Evolutionary conservation across 1,140 invertebrate species (phyloP).

Genomic region (Scaptomyza graminum): DNA sequence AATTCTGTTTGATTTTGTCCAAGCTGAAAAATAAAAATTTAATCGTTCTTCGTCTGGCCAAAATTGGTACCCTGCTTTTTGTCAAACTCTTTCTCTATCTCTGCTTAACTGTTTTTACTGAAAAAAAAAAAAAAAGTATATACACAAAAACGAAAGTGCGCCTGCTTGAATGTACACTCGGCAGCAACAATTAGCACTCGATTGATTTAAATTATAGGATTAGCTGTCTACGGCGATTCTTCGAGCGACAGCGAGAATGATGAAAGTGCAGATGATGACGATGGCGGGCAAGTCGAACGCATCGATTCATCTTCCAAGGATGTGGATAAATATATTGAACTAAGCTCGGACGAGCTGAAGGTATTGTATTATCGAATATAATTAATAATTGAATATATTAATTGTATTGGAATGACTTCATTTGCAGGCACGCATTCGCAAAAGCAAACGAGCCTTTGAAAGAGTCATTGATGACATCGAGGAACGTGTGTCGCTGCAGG

Average conservation of each 20-base stretch:
- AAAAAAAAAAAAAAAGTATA: conserved; percentile 12
- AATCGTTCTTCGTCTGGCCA: neutral
- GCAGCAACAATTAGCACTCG: conserved; percentile 77
- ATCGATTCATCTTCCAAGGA: conserved; percentile 42
- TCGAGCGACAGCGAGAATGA: conserved; percentile 74
- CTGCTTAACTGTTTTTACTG: conserved; percentile 8
- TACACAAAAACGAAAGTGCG: conserved; percentile 18
- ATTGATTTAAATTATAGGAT: conserved; percentile 82
- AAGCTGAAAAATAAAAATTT: neutral
- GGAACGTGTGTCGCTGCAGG: conserved; percentile 66
- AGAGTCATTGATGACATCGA: conserved; percentile 76
- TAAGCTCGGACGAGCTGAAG: conserved; percentile 76
- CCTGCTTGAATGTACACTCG: conserved; percentile 37
- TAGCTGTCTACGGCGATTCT: conserved; percentile 82
- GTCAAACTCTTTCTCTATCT: conserved; percentile 2
- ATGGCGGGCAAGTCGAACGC: conserved; percentile 35
- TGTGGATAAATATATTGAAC: conserved; percentile 44
- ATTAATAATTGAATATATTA: neutral
- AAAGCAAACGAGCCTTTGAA: conserved; percentile 68
- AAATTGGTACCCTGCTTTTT: neutral
- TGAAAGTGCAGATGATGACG: conserved; percentile 42
- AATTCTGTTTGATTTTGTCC: conserved; percentile 19
- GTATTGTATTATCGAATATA: conserved; percentile 7
- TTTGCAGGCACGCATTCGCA: conserved; percentile 61
- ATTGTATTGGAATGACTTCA: neutral